Base-by-base conservation (phyloP, 2,888 invertebrate species). In the Ecliptopera silaceata region DNA sequence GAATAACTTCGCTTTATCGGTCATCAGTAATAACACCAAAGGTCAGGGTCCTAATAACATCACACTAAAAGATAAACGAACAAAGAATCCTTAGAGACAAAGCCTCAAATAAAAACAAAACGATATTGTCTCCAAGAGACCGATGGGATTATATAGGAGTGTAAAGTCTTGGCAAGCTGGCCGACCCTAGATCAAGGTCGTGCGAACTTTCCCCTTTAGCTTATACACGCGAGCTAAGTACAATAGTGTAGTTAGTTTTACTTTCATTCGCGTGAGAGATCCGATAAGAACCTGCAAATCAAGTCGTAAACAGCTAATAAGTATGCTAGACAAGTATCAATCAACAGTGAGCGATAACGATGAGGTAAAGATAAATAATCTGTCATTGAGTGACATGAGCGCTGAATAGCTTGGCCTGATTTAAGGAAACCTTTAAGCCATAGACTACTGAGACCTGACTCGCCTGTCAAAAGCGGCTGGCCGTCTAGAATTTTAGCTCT, bases 191-290 rank as follows among this genome's bases (percentile, higher is more conserved):
- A 61, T 45, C 53, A 82, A 80, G 81, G 83, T 72, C 75, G 65
- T 58, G 65, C 65, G 63, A 75, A 78, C 80, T 80, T 82, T 82
- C 76, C 71, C 77, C 73, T 75, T 66, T 53, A 48, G 59, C 38
- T 31, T 49, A 60, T 45, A 26, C 59, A 59, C 59, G 59, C 58
- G 44, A 59, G 11, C 34, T 48, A 38, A 44, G 47, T 48, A 49
- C 39, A 15, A 43, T 29, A 34, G 49, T 48, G 36, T 49, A 46
- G n/a, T 12, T 34, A 20, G 6, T 58, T 59, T 59, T 54, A 34
- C 54, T 45, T 59, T 42, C 22, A 18, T 2, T 59, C 29, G 58
- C 54, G 54, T 59, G 58, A 12, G 46, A 29, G 13, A 59, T 59
- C 58, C 31, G 58, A 59, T 59, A 57, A 48, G 29, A 11, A 51